Percentiles rank a stretch among this genome's conserved stretches.
phyloP scores from a whole-genome alignment of 2,113 vertebrate species.

The Rana temporaria region DNA sequence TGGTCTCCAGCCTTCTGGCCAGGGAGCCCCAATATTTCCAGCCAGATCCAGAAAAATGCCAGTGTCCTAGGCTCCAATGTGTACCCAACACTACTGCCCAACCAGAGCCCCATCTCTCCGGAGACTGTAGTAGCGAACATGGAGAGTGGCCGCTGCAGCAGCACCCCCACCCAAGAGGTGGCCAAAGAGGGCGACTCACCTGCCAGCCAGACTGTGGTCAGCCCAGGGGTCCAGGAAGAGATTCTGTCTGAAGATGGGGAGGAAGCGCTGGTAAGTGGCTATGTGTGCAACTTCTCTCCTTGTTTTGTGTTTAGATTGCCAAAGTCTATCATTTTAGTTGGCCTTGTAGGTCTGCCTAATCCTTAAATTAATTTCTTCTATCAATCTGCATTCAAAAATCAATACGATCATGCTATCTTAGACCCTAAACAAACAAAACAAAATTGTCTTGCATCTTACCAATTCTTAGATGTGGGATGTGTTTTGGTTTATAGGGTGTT shows the following conservation, averaged over 20 bases:
- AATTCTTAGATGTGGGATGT: too few species aligned
- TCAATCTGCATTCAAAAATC: too few species aligned
- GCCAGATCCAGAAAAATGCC: constrained; percentile 50
- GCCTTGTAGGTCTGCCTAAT: too few species aligned
- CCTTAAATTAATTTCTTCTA: too few species aligned
- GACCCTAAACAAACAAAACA: too few species aligned
- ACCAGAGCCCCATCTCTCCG: constrained; percentile 44
- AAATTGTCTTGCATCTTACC: too few species aligned
- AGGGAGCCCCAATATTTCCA: not conserved
- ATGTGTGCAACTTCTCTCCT: too few species aligned
- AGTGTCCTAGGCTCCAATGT: constrained; percentile 19
- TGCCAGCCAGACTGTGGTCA: constrained; percentile 61
- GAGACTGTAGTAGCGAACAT: constrained; percentile 50
- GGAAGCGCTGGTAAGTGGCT: constrained; percentile 70
- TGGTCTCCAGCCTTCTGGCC: constrained; percentile 17
- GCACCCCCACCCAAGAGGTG: constrained; percentile 48
- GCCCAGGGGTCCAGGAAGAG: constrained; percentile 73
- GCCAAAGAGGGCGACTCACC: not conserved
- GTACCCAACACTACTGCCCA: constrained; percentile 1
- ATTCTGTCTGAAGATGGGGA: constrained; percentile 73
- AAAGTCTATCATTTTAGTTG: too few species aligned
- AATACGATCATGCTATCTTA: too few species aligned
- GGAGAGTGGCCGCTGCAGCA: constrained; percentile 55
- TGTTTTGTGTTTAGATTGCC: too few species aligned
- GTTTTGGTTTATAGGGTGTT: too few species aligned